Conservation (phyloP, 1,140 invertebrate species). For the Pogonus chalceus region DNA sequence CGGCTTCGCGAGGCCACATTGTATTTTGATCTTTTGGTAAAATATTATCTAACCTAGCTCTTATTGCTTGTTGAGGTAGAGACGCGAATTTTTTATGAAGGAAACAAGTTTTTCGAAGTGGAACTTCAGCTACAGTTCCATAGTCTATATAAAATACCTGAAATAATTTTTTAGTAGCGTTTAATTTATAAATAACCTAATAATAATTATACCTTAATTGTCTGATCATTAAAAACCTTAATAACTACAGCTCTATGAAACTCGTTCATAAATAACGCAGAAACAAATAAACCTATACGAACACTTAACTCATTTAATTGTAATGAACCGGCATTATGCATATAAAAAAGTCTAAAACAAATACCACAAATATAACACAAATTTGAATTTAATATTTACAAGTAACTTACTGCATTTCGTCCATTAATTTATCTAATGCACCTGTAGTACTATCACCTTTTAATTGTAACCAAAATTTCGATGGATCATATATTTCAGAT, state of each 20-base stretch:
- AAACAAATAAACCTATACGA: neutral
- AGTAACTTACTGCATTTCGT: constrained; percentile 2
- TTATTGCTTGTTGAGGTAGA: neutral
- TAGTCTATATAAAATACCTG: neutral
- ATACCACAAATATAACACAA: neutral
- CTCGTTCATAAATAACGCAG: neutral
- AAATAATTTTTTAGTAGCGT: neutral
- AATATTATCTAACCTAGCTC: neutral
- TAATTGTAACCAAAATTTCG: neutral
- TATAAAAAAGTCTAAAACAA: neutral
- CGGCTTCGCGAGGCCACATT: neutral
- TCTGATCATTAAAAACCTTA: neutral
- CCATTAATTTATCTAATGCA: neutral
- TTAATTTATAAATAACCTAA: neutral
- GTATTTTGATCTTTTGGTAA: neutral
- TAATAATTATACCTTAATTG: neutral
- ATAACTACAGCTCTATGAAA: neutral
- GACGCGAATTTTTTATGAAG: neutral
- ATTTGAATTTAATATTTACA: neutral
- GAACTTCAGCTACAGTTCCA: neutral
- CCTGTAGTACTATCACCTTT: neutral
- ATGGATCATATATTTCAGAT: neutral
- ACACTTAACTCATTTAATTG: neutral
- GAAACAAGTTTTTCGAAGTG: neutral
- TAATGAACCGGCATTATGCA: neutral